Conservation (phyloP, 2,797 vertebrate species). For the Orientallactaga sibirica region DNA sequence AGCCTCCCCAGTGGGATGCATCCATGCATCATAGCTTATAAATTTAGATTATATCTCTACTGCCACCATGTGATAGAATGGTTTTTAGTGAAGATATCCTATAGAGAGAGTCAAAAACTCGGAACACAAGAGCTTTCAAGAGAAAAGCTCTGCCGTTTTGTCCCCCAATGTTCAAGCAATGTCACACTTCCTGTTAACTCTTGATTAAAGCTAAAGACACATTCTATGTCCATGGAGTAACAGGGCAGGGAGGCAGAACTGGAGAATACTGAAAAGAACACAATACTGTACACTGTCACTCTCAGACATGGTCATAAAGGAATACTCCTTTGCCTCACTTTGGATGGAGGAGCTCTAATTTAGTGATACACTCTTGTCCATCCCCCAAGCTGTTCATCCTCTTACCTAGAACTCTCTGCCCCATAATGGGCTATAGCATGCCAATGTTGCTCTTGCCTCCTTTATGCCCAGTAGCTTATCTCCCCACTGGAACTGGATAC, state of each 20-base stretch:
- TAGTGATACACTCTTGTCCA: not conserved
- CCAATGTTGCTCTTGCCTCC: not conserved
- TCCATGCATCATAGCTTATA: slow-evolving; percentile 83
- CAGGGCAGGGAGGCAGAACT: not conserved
- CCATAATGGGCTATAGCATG: not conserved
- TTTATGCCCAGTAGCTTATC: not conserved
- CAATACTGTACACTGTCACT: not conserved
- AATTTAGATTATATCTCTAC: slow-evolving; percentile 89
- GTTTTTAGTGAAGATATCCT: slow-evolving; percentile 79
- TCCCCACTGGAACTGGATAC: not conserved
- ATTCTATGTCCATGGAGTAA: not conserved
- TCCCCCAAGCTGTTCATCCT: not conserved
- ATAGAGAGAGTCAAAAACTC: slow-evolving; percentile 58
- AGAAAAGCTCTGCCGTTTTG: not conserved
- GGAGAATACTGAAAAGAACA: not conserved
- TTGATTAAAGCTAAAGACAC: not conserved
- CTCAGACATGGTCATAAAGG: not conserved
- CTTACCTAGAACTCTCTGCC: not conserved
- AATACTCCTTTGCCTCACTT: not conserved
- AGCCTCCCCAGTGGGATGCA: slow-evolving; percentile 75
- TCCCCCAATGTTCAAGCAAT: not conserved
- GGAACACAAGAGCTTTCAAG: slow-evolving; percentile 64
- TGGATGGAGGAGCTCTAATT: not conserved
- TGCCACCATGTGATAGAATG: slow-evolving; percentile 89
- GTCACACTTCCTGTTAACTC: not conserved